Base-by-base conservation (phyloP, 2,797 vertebrate species). In the Hafferia zeledoni region DNA sequence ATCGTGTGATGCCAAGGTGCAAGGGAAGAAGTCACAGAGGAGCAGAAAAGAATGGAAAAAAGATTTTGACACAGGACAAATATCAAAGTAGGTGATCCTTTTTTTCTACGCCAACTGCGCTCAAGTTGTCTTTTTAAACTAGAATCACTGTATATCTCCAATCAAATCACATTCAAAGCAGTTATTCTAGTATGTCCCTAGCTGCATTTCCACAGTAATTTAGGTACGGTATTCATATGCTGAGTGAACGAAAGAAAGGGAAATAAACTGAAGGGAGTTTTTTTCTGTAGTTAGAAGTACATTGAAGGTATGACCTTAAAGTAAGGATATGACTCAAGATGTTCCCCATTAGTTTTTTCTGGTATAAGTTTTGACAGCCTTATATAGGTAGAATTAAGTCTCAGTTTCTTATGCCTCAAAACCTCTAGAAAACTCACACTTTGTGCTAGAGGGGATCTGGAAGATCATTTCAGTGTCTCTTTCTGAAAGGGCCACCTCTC, bases 111-210 rank as follows among this genome's bases (percentile, higher is more conserved):
- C 49, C 50, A 85, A 50, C 27, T 90, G 31, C 81, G 74, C 68
- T 92, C 30, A 93, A 93, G 71, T 61, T 90, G 49, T 76, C 75
- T 89, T 96, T 97, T 95, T 80, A 92, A 90, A 82, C 68, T 61
- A 70, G 92, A 94, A 91, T 68, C 47, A 47, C 77, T 81, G 33
- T 79, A n/a, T 68, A 75, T 80, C 87, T 89, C 93, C 63, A 89
- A 92, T 89, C 93, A 95, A 83, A 87, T 68, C 85, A 87, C 83
- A 94, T 95, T 95, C 80, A 91, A 60, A 91, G 71, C 52, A 87
- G 80, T 89, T 95, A 65, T 93, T 95, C 83, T 60, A 83, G 70
- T 35, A 68, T 17, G 60, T 74, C 72, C 65, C 76, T 93, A 74
- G 65, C 39, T 80, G 75, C 60, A 85, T 90, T 92, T 89, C 87